phyloP scores from a whole-genome alignment of 2,888 invertebrate genomes.

The Omphaloscelis lunosa region DNA sequence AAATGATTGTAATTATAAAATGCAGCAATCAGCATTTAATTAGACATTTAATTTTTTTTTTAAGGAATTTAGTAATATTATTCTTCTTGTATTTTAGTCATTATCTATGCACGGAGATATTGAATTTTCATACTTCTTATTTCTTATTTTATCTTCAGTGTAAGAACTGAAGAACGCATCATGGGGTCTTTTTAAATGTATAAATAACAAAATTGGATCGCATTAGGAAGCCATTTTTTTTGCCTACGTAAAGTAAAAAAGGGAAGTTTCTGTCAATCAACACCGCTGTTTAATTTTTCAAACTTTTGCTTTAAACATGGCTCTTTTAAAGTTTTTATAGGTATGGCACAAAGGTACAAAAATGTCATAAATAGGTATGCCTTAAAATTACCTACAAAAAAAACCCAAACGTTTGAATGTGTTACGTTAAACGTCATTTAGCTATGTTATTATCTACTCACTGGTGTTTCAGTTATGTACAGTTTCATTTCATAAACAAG shows the following conservation, averaged over 20 bases:
- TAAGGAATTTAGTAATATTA: neutral
- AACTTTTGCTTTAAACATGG: constrained; percentile 23
- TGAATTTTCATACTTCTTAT: constrained; percentile 14
- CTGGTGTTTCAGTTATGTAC: constrained; percentile 54
- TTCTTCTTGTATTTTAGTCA: neutral
- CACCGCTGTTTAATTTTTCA: constrained; percentile 1
- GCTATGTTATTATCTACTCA: constrained; percentile 38
- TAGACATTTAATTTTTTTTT: too few relatives aligned
- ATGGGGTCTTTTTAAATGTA: constrained; percentile 64
- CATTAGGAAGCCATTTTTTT: constrained; percentile 58
- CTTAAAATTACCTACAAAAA: neutral
- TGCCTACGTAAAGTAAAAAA: constrained; percentile 8
- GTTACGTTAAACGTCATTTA: constrained; percentile 9
- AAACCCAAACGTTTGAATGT: neutral
- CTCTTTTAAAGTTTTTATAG: constrained; percentile 7
- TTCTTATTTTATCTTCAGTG: constrained; percentile 23
- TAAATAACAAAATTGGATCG: constrained; percentile 70
- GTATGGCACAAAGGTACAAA: neutral
- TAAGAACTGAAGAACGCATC: constrained; percentile 33
- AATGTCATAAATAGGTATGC: neutral
- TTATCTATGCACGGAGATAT: neutral
- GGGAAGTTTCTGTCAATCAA: neutral
- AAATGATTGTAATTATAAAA: neutral
- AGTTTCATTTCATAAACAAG: constrained; percentile 77
- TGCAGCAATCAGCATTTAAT: neutral